These are phyloP conservation scores for Spodoptera picta DNA, from an alignment of 2,888 invertebrate species.

Conservation along the genomic window DNA sequence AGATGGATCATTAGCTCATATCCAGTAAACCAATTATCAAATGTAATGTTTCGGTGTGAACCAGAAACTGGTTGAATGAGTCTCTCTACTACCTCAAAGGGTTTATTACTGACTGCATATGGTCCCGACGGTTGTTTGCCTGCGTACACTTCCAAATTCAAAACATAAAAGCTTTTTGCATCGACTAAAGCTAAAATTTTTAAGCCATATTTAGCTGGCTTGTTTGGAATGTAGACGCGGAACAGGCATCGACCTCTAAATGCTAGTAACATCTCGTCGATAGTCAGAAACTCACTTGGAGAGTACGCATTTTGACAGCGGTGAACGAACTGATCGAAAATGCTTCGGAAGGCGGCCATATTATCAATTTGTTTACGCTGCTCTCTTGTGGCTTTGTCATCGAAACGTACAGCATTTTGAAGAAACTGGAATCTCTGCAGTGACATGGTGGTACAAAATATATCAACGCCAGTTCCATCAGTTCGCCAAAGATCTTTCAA, in stretches of 20 bases:
- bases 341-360: constrained; percentile 17
- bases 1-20: constrained; percentile 21
- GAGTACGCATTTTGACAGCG: constrained; percentile 5
- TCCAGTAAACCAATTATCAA: constrained; percentile 42
- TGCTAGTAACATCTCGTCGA: constrained; percentile 26
- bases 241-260: constrained; percentile 33
- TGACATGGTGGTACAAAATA: constrained; percentile 51
- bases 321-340: constrained; percentile 21
- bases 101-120: constrained; percentile 18
- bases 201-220: no score
- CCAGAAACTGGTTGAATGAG: constrained; percentile 25
- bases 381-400: constrained; percentile 44
- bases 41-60: constrained; percentile 29
- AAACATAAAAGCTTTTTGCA: constrained; percentile 6
- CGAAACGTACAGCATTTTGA: constrained; percentile 46
- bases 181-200: constrained; percentile 1
- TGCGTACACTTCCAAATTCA: constrained; percentile 16
- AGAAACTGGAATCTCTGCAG: constrained; percentile 46
- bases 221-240: constrained; percentile 4
- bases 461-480: constrained; percentile 56
- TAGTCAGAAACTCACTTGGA: constrained; percentile 4
- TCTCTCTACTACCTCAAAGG: constrained; percentile 36
- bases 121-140: constrained; percentile 19
- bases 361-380: constrained; percentile 43
- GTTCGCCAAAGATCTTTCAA: constrained; percentile 47